Conservation (phyloP, 2,888 invertebrate genomes). For the Conus canariensis region DNA sequence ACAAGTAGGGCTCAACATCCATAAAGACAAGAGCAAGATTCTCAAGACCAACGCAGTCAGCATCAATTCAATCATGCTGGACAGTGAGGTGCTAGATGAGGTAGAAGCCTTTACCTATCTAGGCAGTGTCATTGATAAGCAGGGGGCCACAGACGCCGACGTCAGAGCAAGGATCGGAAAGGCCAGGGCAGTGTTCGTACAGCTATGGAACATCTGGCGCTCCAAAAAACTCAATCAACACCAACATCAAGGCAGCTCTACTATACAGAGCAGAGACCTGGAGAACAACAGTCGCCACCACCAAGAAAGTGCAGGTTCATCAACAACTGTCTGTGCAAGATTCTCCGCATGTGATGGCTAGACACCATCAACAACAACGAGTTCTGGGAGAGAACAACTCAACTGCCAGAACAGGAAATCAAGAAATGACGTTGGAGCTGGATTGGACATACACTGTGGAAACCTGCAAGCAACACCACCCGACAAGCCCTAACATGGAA, state of each 20-base stretch:
- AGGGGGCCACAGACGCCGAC: not conserved
- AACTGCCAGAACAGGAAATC: not conserved
- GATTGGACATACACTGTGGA: not conserved
- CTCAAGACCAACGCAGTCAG: constrained; percentile 16
- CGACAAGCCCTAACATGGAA: constrained; percentile 28
- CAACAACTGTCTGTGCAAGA: constrained; percentile 28
- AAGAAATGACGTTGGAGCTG: not conserved
- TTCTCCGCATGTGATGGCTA: not conserved
- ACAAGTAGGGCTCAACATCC: constrained; percentile 1
- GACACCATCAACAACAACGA: constrained; percentile 2
- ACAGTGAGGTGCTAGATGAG: constrained; percentile 9
- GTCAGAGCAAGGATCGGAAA: not conserved
- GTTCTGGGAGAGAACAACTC: not conserved
- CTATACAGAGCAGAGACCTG: constrained; percentile 30
- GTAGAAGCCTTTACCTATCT: not conserved
- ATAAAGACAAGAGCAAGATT: constrained; percentile 8
- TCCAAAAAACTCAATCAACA: constrained; percentile 27
- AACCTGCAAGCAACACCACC: constrained; percentile 18
- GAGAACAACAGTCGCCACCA: constrained; percentile 14
- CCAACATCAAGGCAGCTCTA: constrained; percentile 6
- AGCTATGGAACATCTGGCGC: not conserved
- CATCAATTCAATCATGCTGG: not conserved
- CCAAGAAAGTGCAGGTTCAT: constrained; percentile 10
- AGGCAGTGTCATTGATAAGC: constrained; percentile 27
- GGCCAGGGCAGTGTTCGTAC: not conserved